Percentiles rank a stretch among this genome's conserved stretches.
These are phyloP conservation scores for Ormyrus thymus DNA, from an alignment of 2,888 invertebrate species.

Conservation along the genomic window DNA sequence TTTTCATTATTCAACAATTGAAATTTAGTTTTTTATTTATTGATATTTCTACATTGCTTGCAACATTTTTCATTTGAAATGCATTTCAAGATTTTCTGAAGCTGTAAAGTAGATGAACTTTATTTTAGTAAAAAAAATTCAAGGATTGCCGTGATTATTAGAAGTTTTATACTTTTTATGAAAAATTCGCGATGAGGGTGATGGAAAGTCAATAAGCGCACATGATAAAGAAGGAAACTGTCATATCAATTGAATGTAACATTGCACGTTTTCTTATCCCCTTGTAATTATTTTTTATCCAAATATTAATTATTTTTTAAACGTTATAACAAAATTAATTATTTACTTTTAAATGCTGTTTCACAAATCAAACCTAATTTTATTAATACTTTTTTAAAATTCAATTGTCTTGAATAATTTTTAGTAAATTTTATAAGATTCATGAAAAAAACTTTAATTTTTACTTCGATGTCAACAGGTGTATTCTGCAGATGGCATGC, in stretches of 20 bases:
- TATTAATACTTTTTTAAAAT: neutral
- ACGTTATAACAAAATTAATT: no score
- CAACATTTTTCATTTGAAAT: no score
- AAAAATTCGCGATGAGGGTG: no score
- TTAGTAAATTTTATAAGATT: conserved; percentile 6
- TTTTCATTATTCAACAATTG: no score
- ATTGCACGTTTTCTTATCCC: neutral
- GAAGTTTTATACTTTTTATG: no score
- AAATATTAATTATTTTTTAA: neutral
- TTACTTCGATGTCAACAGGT: conserved; percentile 62
- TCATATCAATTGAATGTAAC: conserved; percentile 52
- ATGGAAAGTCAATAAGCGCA: conserved; percentile 21
- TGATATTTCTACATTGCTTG: no score
- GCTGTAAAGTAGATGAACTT: no score
- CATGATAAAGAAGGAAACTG: conserved; percentile 40
- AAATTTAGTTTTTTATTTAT: no score
- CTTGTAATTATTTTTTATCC: neutral
- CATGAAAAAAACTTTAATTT: conserved; percentile 21
- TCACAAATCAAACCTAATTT: neutral
- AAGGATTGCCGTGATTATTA: no score
- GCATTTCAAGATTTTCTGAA: no score
- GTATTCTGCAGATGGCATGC: conserved; percentile 82
- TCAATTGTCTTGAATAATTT: neutral
- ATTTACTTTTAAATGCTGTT: no score
- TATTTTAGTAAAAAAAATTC: no score